phyloP scores from a whole-genome alignment of 2,797 vertebrate species.

The Betta splendens region DNA sequence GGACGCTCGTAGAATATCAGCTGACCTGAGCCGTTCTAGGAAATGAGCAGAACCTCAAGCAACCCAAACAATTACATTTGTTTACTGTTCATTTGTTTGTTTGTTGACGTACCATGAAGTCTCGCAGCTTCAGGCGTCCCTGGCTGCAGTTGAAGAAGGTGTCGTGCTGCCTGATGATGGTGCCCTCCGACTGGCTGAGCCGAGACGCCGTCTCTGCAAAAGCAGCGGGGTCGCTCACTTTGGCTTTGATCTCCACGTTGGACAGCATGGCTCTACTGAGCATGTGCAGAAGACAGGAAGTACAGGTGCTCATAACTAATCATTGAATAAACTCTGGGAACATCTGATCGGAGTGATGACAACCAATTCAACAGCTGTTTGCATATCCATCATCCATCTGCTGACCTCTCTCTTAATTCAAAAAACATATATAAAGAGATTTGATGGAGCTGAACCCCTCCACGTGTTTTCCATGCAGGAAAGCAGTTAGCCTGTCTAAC shows the following conservation, averaged over 20 bases:
- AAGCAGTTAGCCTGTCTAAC: too few species aligned
- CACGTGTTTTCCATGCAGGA: too few species aligned
- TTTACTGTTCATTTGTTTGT: neutral
- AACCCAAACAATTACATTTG: neutral
- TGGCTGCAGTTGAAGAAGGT: slow-evolving; percentile 78
- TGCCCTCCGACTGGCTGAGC: slow-evolving; percentile 79
- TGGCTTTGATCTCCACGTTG: slow-evolving; percentile 85
- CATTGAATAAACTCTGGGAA: too few species aligned
- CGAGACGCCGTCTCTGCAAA: slow-evolving; percentile 58
- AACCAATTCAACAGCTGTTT: too few species aligned
- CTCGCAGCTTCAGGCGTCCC: slow-evolving; percentile 81
- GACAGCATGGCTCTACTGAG: slow-evolving; percentile 73
- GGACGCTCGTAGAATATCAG: slow-evolving; percentile 88
- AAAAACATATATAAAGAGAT: too few species aligned
- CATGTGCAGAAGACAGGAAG: slow-evolving; percentile 31
- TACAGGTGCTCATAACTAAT: neutral
- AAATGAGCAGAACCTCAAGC: slow-evolving; percentile 32
- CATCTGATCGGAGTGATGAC: too few species aligned
- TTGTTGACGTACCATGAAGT: slow-evolving; percentile 69
- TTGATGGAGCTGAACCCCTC: too few species aligned
- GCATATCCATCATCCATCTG: too few species aligned
- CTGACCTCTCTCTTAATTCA: too few species aligned
- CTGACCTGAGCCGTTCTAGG: slow-evolving; percentile 80
- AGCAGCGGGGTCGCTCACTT: slow-evolving; percentile 42
- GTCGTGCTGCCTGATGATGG: slow-evolving; percentile 79